Conservation (phyloP, 2,888 invertebrate genomes). For the Campoplex capitator region DNA sequence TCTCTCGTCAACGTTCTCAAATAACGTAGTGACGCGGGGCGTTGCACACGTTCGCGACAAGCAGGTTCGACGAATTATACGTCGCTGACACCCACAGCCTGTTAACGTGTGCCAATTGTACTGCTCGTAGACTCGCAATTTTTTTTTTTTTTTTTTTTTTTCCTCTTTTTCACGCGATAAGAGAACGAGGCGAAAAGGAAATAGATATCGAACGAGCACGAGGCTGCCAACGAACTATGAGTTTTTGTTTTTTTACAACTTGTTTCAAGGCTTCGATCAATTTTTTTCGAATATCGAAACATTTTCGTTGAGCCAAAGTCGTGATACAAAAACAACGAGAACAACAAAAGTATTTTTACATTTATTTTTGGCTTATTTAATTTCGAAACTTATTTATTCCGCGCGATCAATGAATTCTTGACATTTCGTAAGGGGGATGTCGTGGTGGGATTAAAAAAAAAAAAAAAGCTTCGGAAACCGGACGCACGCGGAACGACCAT, state of each 20-base stretch:
- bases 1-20: too few species aligned
- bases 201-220: background rate
- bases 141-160: too few species aligned
- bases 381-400: background rate
- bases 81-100: background rate
- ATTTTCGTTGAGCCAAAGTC: background rate
- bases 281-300: background rate
- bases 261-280: background rate
- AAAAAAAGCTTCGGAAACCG: constrained; percentile 28
- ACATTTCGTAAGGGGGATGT: constrained; percentile 50
- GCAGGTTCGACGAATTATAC: constrained; percentile 9
- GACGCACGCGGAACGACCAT: constrained; percentile 27
- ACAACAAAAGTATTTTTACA: background rate
- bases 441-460: background rate
- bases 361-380: background rate
- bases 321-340: too few species aligned
- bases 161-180: constrained; percentile 10
- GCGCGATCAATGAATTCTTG: constrained; percentile 23
- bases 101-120: background rate
- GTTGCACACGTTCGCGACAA: background rate
- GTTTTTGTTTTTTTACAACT: background rate
- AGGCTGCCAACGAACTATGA: background rate
- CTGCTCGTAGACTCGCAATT: background rate
- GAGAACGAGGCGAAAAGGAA: constrained; percentile 2
- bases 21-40: background rate